Conservation (phyloP, 2,888 invertebrate species). For the Adineta ricciae region DNA sequence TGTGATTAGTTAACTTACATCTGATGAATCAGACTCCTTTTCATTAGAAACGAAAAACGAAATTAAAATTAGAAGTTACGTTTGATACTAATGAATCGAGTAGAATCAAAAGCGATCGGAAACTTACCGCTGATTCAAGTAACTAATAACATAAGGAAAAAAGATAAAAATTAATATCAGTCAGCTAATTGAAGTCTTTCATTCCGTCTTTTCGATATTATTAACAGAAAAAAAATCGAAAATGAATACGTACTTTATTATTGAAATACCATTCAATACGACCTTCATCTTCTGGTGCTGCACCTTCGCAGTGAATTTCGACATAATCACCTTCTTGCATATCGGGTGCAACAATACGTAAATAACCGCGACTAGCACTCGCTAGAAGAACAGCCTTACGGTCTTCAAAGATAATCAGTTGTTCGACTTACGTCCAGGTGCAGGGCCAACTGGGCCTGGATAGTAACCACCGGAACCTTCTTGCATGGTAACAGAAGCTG, state of each 20-base stretch:
- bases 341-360: conserved; percentile 11
- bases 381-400: not conserved
- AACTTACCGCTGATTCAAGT: not conserved
- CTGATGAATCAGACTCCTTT: not conserved
- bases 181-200: not conserved
- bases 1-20: not conserved
- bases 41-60: not conserved
- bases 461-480: not conserved
- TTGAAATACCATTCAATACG: conserved; percentile 6
- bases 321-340: not conserved
- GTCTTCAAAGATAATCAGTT: not conserved
- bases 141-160: not conserved
- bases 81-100: not conserved
- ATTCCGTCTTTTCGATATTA: not conserved
- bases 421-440: not conserved
- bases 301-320: conserved; percentile 10
- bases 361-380: not conserved
- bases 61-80: not conserved
- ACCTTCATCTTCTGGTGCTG: not conserved
- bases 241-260: not conserved
- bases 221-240: not conserved
- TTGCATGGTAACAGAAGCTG: not conserved
- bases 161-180: not conserved
- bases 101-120: not conserved
- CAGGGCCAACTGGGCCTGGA: not conserved